Evolutionary conservation across 2,797 vertebrate genomes (phyloP), one percentile per base, ranked within the genome.

Genomic region (Sphaeramia orbicularis): DNA sequence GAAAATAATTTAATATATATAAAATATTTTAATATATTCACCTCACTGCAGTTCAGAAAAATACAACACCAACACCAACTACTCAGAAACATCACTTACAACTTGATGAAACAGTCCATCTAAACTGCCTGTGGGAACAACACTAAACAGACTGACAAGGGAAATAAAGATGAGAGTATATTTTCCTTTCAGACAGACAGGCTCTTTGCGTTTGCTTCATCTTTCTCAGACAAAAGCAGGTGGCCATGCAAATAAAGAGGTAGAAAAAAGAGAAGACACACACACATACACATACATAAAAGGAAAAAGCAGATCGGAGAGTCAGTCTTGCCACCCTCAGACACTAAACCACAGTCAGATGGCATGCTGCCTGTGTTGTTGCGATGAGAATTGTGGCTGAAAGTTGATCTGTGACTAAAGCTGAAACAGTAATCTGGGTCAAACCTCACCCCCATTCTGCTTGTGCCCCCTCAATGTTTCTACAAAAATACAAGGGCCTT

Each of bases 401-500:
- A 55, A 76, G 67, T 19, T 15, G 21, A 58, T 38, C 37, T 47
- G 38, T 40, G 73, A 66, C 54, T 78, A 18, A 64, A 60, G 18
- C 47, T 43, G 64, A 74, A 60, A 70, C 30, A 16, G 1, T 18
- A 56, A 88, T 85, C 86, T 88, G 72, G 85, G 86, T 88, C 86
- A 88, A 76, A 85, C 80, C 80, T 77, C 71, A 65, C 7, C 8
- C 10, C 21, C 0, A 10, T 10, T 56, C 21, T 56, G 38, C 41
- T 64, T 14, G 38, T 64, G 60, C 65, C 65, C 58, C 30, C 32
- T 30, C 45, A 13, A n/a, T 30, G 24, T 38, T 10, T 75, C 47
- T 82, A 79, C 45, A 74, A 75, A 50, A 53, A 54, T 11, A 55
- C 42, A 38, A 16, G 5, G 5, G 3, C 1, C 10, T 14, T 12